Evolutionary conservation across 2,888 invertebrate genomes (phyloP).

Genomic region (Mylabris sibirica): DNA sequence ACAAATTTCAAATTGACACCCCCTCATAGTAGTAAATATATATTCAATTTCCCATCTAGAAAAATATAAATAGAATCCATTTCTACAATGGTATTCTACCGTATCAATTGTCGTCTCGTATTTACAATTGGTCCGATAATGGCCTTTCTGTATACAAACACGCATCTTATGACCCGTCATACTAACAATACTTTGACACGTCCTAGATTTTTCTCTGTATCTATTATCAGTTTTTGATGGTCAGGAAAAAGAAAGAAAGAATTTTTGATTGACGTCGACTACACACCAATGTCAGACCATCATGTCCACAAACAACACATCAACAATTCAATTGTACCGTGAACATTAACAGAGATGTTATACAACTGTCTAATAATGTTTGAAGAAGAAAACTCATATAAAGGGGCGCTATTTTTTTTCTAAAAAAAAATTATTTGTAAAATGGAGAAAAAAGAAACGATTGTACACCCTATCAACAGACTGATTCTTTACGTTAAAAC

Average conservation of each 20-base stretch:
- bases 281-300: conserved; percentile 49
- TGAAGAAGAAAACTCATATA: not conserved
- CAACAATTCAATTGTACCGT: conserved; percentile 35
- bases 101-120: conserved; percentile 36
- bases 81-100: conserved; percentile 21
- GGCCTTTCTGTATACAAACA: conserved; percentile 59
- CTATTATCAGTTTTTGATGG: conserved; percentile 23
- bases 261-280: conserved; percentile 40
- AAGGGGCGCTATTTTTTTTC: not conserved
- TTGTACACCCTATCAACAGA: not conserved
- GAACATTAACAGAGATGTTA: conserved; percentile 31
- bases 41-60: conserved; percentile 4
- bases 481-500: not conserved
- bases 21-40: too few species aligned
- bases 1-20: conserved; percentile 25
- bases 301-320: conserved; percentile 45
- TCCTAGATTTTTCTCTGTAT: not conserved
- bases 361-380: conserved; percentile 17
- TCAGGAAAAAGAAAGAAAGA: conserved; percentile 15
- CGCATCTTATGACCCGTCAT: conserved; percentile 49
- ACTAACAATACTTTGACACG: conserved; percentile 46
- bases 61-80: conserved; percentile 15
- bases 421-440: not conserved
- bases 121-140: conserved; percentile 57
- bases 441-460: not conserved